Evolutionary conservation across 1,140 invertebrate genomes (phyloP), one percentile per base, ranked within the genome.

Genomic region (Drosophila arizonae): DNA sequence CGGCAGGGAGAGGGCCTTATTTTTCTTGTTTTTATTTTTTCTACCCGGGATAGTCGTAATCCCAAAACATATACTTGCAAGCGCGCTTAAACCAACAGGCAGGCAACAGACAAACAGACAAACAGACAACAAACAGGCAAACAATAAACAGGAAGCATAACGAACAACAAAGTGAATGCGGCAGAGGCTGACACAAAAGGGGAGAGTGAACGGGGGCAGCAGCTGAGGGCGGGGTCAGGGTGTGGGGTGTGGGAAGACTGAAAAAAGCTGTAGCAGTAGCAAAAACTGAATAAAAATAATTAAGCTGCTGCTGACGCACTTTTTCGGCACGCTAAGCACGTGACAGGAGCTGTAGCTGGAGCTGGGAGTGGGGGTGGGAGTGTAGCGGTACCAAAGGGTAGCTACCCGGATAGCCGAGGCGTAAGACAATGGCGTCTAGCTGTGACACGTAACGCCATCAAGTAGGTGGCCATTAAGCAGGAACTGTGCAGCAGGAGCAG

Each of bases 301-400:
- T 82, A 86, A 86, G 82, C 82, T 71, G 76, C 81, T 86, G 82
- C 81, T 86, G 81, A 86, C 81, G 81, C 81, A 86, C 78, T 86
- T 86, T 86, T 86, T 87, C 71, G 82, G 81, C 72, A 86, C 79
- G 82, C 82, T 24, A 66, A 77, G 79, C 81, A 86, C 82, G 81
- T 86, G 78, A 86, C 79, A 61, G 21, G n/a, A 26, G 24, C 5
- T 15, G 9, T 0, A 39, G 36, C 11, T 3, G 36, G 36, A 39
- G 36, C 10, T 39, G 36, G 10, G 43, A 3, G 21, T 24, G 21
- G 21, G 21, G 21, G 3, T 21, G 21, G 21, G 21, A 2, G 2
- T 2, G 21, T 24, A 24, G 21, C 21, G 21, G 1, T 24, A 24
- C 17, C 43, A 46, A 46, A 46, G 43, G 43, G 43, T 45, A 45